These are phyloP conservation scores for Hydraecia micacea DNA, from an alignment of 2,888 invertebrate species.

Conservation along the genomic window DNA sequence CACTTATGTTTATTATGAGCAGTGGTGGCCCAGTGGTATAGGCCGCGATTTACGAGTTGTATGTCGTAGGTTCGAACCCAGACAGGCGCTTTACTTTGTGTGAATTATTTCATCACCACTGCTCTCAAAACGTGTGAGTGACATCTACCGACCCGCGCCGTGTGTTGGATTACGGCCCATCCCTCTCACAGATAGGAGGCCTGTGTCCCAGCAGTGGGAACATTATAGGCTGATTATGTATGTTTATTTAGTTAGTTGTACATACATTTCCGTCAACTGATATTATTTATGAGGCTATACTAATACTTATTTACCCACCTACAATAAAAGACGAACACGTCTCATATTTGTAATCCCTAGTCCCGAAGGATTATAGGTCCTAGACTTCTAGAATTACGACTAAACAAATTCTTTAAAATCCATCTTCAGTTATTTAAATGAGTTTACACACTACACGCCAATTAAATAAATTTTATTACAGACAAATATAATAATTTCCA, in stretches of 20 bases:
- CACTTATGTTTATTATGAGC: neutral
- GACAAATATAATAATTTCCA: constrained; percentile 53
- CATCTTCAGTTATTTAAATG: constrained; percentile 39
- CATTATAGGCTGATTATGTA: too few species aligned
- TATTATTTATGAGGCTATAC: neutral
- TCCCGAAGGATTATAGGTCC: neutral
- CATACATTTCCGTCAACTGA: neutral
- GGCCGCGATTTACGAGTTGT: too few species aligned
- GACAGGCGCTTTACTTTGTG: too few species aligned
- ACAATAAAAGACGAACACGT: neutral
- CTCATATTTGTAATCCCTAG: neutral
- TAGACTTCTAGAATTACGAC: constrained; percentile 8
- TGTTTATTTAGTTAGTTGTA: neutral
- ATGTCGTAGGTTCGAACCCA: too few species aligned
- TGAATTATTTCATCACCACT: too few species aligned
- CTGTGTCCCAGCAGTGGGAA: too few species aligned
- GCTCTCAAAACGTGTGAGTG: too few species aligned
- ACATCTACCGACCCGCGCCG: too few species aligned
- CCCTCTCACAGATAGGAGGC: too few species aligned
- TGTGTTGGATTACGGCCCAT: too few species aligned
- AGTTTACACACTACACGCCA: constrained; percentile 28
- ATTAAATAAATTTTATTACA: constrained; percentile 54
- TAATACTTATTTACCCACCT: neutral
- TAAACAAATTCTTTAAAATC: constrained; percentile 15
- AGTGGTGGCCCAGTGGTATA: too few species aligned